Base-by-base conservation (phyloP, 2,797 vertebrate genomes). In the Octomys mimax region DNA sequence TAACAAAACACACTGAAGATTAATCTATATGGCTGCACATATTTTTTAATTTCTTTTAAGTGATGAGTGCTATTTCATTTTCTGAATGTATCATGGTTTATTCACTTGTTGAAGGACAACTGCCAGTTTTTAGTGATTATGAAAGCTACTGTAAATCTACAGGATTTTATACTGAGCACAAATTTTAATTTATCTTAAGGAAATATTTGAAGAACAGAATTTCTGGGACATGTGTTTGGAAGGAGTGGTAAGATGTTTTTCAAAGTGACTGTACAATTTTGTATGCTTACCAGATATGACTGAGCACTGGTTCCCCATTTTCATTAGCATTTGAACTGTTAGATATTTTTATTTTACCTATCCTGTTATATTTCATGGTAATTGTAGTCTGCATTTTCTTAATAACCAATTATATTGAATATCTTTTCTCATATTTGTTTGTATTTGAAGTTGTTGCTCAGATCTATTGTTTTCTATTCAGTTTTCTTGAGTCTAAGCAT, bases 1-100 rank as follows among this genome's bases (percentile, higher is more conserved):
- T 75, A 64, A 36, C 16, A 57, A 75, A 89, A 39, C 77, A 28
- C 19, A 83, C 73, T 83, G 39, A 73, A 81, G 33, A 62, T 87
- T 57, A 73, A 66, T 73, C 12, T 54, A 8, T 59, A 13, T 84
- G 83, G 52, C 42, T 26, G 9, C 11, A 83, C 21, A 24, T 36
- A 84, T 70, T 78, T 88, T 71, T 66, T 73, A 39, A 9, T 92
- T 92, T 52, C 52, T 33, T 89, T 83, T 92, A 62, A 89, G 54
- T 84, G 42, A 39, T 22, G n/a, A 89, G 7, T 70, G 42, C 24
- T 28, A 86, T 71, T 86, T 91, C 18, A 28, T 95, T 33, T 62
- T 80, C 33, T 86, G 52, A 66, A 52, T 81, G 6, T 89, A 36
- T 33, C 71, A 16, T 92, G 31, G 26, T 81, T 81, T 87, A 12